phyloP scores from a whole-genome alignment of 2,888 invertebrate genomes.

The Incurvaria masculella region DNA sequence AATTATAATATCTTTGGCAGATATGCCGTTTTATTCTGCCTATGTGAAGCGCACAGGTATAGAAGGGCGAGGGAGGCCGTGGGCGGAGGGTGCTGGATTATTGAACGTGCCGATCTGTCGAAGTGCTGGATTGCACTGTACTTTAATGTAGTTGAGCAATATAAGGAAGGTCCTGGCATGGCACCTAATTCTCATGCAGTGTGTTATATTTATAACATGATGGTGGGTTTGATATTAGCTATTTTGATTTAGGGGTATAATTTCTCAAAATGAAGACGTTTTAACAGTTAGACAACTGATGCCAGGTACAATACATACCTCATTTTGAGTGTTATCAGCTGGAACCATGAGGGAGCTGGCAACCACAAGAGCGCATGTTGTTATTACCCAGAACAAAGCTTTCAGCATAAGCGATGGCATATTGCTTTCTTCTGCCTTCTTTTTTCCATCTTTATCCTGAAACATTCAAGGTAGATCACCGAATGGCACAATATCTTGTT shows the following conservation, averaged over 20 bases:
- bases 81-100: too few species aligned
- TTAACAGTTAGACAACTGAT: too few species aligned
- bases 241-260: background rate
- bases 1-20: too few species aligned
- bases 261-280: background rate
- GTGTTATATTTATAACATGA: background rate
- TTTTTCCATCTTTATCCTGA: constrained; percentile 36
- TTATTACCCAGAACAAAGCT: constrained; percentile 76
- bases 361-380: constrained; percentile 71
- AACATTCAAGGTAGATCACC: background rate
- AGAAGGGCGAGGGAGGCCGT: too few species aligned
- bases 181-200: too few species aligned
- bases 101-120: too few species aligned
- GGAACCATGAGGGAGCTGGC: constrained; percentile 69
- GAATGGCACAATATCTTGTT: background rate
- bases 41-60: too few species aligned
- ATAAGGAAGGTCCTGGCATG: too few species aligned
- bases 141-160: too few species aligned
- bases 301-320: constrained; percentile 44
- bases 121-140: background rate
- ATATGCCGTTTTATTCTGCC: too few species aligned
- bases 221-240: background rate
- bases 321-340: constrained; percentile 65
- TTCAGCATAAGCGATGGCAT: constrained; percentile 70
- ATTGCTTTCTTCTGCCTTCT: constrained; percentile 64